Evolutionary conservation across 2,113 vertebrate genomes (phyloP).

Genomic region (Coryphaenoides rupestris): DNA sequence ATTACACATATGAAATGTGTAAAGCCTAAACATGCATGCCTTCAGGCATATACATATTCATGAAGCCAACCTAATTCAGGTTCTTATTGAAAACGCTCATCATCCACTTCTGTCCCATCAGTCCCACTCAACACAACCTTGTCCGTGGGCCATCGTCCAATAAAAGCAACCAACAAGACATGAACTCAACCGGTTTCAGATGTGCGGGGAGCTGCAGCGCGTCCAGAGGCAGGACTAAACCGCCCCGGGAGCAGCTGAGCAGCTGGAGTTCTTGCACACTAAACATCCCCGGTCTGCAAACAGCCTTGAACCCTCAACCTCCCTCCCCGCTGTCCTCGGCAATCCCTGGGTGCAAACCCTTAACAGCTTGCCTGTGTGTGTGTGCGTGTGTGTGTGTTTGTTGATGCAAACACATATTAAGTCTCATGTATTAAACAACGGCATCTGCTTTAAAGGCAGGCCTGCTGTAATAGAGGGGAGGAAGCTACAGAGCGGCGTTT

Average conservation of each 20-base stretch:
- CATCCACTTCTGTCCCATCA: neutral
- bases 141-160: neutral
- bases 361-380: conserved; percentile 14
- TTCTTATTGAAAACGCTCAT: too few relatives aligned
- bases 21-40: too few relatives aligned
- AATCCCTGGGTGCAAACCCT: neutral
- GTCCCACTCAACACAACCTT: neutral
- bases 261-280: conserved; percentile 5
- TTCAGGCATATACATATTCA: too few relatives aligned
- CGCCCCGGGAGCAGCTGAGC: neutral
- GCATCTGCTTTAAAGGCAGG: conserved; percentile 37
- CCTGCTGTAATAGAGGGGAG: conserved; percentile 29
- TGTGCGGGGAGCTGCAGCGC: neutral
- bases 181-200: neutral
- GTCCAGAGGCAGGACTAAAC: too few relatives aligned
- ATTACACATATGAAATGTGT: too few relatives aligned
- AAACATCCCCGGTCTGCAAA: neutral
- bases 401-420: neutral
- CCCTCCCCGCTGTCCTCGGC: neutral
- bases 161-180: neutral
- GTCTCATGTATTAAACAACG: conserved; percentile 45
- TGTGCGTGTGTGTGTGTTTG: neutral
- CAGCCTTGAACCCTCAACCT: neutral
- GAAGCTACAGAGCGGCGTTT: conserved; percentile 12
- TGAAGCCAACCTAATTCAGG: too few relatives aligned